Evolutionary conservation across 1,140 invertebrate genomes (phyloP).

Genomic region (Hyphantria cunea): DNA sequence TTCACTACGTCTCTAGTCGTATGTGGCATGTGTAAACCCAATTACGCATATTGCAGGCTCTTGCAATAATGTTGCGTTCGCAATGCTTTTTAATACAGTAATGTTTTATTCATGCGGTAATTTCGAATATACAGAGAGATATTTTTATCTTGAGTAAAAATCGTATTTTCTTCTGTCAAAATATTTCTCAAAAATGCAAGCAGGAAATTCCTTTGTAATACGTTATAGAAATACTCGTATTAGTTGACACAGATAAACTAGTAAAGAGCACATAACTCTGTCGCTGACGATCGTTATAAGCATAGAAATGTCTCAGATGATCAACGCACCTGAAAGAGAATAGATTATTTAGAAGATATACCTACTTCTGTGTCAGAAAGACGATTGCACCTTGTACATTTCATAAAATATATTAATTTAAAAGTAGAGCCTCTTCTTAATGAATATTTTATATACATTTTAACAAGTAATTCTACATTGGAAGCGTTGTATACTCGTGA

Average conservation of each 20-base stretch:
- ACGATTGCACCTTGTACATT: too few relatives aligned
- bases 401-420: too few relatives aligned
- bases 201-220: slow-evolving; percentile 51
- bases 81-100: slow-evolving; percentile 34
- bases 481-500: too few relatives aligned
- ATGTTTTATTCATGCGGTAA: slow-evolving; percentile 34
- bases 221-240: slow-evolving; percentile 49
- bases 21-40: slow-evolving; percentile 18
- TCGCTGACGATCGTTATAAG: slow-evolving; percentile 8
- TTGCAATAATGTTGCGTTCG: slow-evolving; percentile 21
- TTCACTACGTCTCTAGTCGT: slow-evolving; percentile 2
- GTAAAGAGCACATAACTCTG: slow-evolving; percentile 38
- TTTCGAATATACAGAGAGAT: slow-evolving; percentile 25
- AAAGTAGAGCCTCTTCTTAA: too few relatives aligned
- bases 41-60: slow-evolving; percentile 6
- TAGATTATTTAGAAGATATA: not conserved
- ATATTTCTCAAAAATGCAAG: slow-evolving; percentile 48
- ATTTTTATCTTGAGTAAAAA: slow-evolving; percentile 44
- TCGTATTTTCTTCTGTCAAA: slow-evolving; percentile 48
- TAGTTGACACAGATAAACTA: slow-evolving; percentile 44
- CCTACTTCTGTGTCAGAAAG: slow-evolving; percentile 6
- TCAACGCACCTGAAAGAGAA: slow-evolving; percentile 2
- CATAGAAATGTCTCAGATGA: slow-evolving; percentile 9
- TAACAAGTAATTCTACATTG: too few relatives aligned
- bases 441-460: too few relatives aligned